Conservation (phyloP, 92 coral and sea anemone species). For the Porites lobata region DNA sequence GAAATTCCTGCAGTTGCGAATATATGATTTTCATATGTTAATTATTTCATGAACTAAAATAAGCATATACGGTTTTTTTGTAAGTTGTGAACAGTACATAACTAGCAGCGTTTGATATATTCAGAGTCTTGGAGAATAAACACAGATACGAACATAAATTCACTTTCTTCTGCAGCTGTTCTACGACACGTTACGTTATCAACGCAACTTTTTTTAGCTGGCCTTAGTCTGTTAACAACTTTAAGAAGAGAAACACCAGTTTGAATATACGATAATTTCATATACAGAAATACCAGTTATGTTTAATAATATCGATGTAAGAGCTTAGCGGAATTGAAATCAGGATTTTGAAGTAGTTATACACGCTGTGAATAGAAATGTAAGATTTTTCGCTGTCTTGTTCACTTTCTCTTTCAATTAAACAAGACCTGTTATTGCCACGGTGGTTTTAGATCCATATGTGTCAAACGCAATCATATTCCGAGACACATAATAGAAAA, state of each 20-base stretch:
- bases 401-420: background rate
- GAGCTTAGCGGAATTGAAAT: background rate
- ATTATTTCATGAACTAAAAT: too few species aligned
- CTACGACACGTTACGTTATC: background rate
- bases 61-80: too few species aligned
- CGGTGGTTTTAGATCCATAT: background rate
- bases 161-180: background rate
- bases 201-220: background rate
- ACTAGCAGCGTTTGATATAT: too few species aligned
- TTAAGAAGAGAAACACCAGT: too few species aligned
- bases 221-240: background rate
- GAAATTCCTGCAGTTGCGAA: too few species aligned
- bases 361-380: too few species aligned
- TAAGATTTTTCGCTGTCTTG: too few species aligned
- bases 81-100: too few species aligned
- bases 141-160: background rate
- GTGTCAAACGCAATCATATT: conserved; percentile 1
- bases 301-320: background rate
- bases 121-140: background rate
- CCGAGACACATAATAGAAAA: background rate
- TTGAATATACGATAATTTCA: too few species aligned
- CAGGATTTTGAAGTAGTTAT: too few species aligned
- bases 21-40: too few species aligned
- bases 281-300: background rate
- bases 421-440: background rate